These are phyloP conservation scores for Scytalopus superciliaris DNA, from an alignment of 2,113 vertebrate species.

Conservation along the genomic window DNA sequence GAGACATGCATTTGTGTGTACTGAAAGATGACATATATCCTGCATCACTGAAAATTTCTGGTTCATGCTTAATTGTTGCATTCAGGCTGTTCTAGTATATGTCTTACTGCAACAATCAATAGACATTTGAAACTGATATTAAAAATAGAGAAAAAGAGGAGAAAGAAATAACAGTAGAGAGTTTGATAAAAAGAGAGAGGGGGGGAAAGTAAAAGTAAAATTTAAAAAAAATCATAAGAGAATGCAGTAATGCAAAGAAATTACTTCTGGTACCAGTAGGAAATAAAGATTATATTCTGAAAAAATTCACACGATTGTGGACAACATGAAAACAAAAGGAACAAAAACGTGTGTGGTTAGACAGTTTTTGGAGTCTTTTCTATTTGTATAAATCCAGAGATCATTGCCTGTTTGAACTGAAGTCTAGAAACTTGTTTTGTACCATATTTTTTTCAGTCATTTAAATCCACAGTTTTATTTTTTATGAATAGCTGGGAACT, in stretches of 20 bases:
- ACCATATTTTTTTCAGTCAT: not conserved
- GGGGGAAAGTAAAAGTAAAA: too few species aligned
- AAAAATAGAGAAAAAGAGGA: not conserved
- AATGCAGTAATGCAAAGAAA: not conserved
- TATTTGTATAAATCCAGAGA: not conserved
- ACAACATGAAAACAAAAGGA: not conserved
- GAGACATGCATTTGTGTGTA: not conserved
- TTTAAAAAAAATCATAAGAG: not conserved
- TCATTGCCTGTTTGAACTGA: not conserved
- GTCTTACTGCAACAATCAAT: not conserved
- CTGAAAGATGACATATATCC: not conserved
- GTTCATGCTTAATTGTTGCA: not conserved
- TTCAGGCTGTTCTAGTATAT: not conserved
- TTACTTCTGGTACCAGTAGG: not conserved
- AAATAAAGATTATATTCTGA: not conserved
- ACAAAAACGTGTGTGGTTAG: not conserved
- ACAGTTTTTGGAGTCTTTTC: not conserved
- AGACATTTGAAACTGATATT: not conserved
- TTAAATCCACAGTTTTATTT: not conserved
- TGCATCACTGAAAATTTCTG: not conserved
- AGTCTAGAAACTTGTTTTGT: not conserved
- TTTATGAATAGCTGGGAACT: not conserved
- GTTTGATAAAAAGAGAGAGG: not conserved
- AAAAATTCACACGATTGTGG: not conserved
- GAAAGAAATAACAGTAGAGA: not conserved